A percentile compares a stretch with the other conserved stretches of the same genome.
Evolutionary conservation across 2,113 vertebrate genomes (phyloP).

Genomic region (crab-eating macaque (Macaca fascicularis)): T2T-MFA8v1.1 NC_088380.1:3001501-3002000

Average conservation of each 20-base stretch:
- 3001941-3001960: background rate
- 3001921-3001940: background rate
- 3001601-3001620: background rate
- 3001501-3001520: background rate
- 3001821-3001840: background rate
- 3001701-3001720: background rate
- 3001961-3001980: background rate
- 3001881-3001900: background rate
- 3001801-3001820: accelerated
- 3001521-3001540: background rate
- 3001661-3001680: background rate
- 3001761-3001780: background rate
- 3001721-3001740: background rate
- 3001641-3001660: background rate
- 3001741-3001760: accelerated
- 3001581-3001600: background rate
- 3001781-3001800: too few species aligned
- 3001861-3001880: accelerated
- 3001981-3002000: accelerated
- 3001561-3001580: background rate
- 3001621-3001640: background rate
- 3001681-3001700: background rate
- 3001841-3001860: accelerated
- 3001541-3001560: background rate
- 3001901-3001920: background rate